Evolutionary conservation across 2,797 vertebrate species (phyloP).

Genomic region (Squalus acanthias): DNA sequence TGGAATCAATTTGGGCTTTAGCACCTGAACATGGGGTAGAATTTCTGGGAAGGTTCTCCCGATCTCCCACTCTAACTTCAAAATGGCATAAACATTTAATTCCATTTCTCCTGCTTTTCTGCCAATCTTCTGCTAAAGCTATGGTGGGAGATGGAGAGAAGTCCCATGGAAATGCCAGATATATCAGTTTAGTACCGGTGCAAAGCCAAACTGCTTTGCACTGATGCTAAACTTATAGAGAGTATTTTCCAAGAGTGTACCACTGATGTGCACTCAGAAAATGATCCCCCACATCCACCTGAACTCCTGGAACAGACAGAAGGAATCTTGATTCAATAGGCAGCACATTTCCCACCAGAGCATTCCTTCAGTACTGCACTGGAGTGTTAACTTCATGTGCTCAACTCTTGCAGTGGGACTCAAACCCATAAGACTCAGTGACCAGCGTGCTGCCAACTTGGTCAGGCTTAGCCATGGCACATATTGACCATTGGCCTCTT

Average conservation of each 20-base stretch:
- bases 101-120: not conserved
- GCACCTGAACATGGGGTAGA: not conserved
- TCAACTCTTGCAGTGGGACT: not conserved
- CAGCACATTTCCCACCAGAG: not conserved
- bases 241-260: not conserved
- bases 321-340: not conserved
- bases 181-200: not conserved
- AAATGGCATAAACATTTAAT: not conserved
- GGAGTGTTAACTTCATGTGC: not conserved
- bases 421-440: not conserved
- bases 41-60: not conserved
- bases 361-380: not conserved
- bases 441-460: not conserved
- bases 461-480: not conserved
- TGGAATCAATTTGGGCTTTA: not conserved
- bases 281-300: not conserved
- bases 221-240: not conserved
- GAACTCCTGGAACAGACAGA: not conserved
- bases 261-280: not conserved
- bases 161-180: no score
- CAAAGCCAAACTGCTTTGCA: not conserved
- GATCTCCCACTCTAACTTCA: not conserved
- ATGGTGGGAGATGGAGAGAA: not conserved
- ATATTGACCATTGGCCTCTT: not conserved
- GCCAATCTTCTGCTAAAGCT: not conserved